These are phyloP conservation scores for Cardiocondyla obscurior DNA, from an alignment of 1,140 invertebrate species.

Conservation along the genomic window DNA sequence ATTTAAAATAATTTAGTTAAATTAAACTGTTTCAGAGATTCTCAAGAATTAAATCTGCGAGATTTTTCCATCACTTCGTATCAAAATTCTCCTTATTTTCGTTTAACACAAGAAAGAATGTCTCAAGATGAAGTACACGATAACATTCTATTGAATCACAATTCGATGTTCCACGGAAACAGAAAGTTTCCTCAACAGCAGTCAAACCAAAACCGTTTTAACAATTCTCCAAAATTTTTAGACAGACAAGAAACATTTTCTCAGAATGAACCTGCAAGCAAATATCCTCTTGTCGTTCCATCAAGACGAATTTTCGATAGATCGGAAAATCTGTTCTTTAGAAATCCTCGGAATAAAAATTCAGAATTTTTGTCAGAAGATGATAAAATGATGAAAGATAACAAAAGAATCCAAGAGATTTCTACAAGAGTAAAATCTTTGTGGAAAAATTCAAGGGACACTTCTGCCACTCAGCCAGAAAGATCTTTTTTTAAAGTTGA, in stretches of 20 bases:
- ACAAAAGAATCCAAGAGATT: not conserved
- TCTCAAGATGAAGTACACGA: not conserved
- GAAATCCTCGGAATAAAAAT: slow-evolving; percentile 17
- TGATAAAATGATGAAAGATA: not conserved
- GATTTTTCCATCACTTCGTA: not conserved
- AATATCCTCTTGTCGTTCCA: not conserved
- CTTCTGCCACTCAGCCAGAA: not conserved
- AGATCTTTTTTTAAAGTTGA: not conserved
- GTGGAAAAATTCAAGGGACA: not conserved
- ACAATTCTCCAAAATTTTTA: not conserved
- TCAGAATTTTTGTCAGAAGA: not conserved
- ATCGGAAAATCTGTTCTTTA: not conserved
- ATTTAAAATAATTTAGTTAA: not conserved
- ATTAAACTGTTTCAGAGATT: slow-evolving; percentile 6
- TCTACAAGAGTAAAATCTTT: not conserved
- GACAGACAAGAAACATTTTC: not conserved
- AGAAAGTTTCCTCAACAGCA: not conserved
- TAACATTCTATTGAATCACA: not conserved
- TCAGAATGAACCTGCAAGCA: not conserved
- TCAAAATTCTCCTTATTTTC: not conserved
- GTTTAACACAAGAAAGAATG: not conserved
- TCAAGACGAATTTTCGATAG: not conserved
- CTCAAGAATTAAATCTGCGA: slow-evolving; percentile 1
- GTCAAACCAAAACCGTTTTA: not conserved
- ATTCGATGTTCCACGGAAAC: not conserved